Evolutionary conservation across 2,888 invertebrate genomes (phyloP), one percentile per base, ranked within the genome.

Genomic region (Phaedon cochleariae): DNA sequence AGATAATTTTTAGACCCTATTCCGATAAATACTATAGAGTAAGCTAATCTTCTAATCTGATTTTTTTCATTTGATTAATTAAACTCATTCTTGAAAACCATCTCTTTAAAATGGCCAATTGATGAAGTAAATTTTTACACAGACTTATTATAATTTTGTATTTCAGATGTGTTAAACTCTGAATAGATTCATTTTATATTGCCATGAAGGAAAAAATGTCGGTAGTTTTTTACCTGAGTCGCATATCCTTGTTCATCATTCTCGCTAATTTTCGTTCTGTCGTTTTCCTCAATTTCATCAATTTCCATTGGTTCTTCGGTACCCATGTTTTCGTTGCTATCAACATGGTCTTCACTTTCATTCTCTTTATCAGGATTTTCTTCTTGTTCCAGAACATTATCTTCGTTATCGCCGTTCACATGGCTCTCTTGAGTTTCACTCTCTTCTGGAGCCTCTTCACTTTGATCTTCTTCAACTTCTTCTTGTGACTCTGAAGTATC

Each of bases 291-390:
- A 12, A 60, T 63, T 58, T 67, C 59, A 29, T 63, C 53, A 21
- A 76, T 68, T 49, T 78, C 77, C 76, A 76, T 75, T 9, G 74
- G 67, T 68, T 76, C 75, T 61, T 70, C 57, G n/a, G n/a, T n/a
- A n/a, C n/a, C n/a, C 53, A 46, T 21, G 26, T 34, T 12, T 34
- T 34, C 34, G 34, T 20, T 61, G 18, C 64, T 51, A 60, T 65
- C 64, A 9, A 70, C 52, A 52, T 17, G n/a, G 54, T 68, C 68
- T 6, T 59, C 53, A 17, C 37, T 51, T 49, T 46, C 55, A 45
- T 54, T 64, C 10, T 37, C 59, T 17, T 26, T 41, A n/a, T 54
- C 26, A 15, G 20, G 20, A 31, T 18, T 46, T 41, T 51, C 41
- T 12, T 34, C 21, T 51, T 53, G n/a, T n/a, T n/a, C 53, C 6